Base-by-base conservation (phyloP, 37 sponge, comb jelly and placozoan species). In the Agelas oroides region DNA sequence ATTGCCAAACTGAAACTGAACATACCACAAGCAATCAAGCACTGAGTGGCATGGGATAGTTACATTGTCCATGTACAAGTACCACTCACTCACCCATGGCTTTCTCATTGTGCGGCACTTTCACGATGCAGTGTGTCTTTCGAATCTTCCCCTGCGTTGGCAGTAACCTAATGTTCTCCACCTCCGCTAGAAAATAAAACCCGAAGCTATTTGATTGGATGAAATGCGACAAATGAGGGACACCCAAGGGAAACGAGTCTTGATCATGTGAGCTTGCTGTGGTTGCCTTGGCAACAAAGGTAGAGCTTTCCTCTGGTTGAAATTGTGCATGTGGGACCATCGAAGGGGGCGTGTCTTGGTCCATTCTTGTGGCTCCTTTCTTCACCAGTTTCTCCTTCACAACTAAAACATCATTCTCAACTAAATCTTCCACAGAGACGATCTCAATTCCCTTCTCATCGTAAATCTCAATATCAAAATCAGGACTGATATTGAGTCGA, bases 381-480 rank as follows among this genome's bases (percentile, higher is more conserved):
- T 18, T 18, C 58, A 19, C 18, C 2, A 1, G 58, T 6, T 31
- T 52, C 41, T 83, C 84, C 0, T 38, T 23, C 0, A 84, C 66
- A 18, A 84, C 84, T 20, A 84, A 36, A 17, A 84, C 69, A 31
- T 84, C 84, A 74, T 65, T 65, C 38, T 60, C 59, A 25, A 84
- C 58, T 19, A 84, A 65, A 75, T 84, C 84, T 30, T 84, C 84
- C 8, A 65, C 66, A 53, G 66, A 28, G 32, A 84, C 84, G 27
- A 84, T 84, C 21, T 84, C 84, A 35, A 74, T 84, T 34, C 84
- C 84, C n/a, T 40, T 41, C 76, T 84, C 84, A 28, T 84, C 76
- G 55, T 62, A 84, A n/a, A 75, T 75, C 56, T 66, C 58, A 23
- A 84, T 84, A 15, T 64, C 76, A 3, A 62, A 27, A 31, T 84